Percentiles rank a stretch among this genome's conserved stretches.
Evolutionary conservation across 2,888 invertebrate species (phyloP).

Genomic region (Chironomus riparius): DNA sequence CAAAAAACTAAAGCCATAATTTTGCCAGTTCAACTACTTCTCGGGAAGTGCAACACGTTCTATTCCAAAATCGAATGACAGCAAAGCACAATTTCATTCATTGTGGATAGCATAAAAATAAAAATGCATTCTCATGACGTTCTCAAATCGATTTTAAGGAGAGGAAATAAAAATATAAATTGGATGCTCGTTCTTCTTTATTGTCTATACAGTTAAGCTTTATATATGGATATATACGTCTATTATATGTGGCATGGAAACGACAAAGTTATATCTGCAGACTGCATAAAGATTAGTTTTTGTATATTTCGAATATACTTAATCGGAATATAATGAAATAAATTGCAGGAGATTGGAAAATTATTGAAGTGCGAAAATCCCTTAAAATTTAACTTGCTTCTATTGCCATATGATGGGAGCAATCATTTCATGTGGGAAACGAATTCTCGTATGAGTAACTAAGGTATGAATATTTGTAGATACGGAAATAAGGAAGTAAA

Average conservation of each 20-base stretch:
- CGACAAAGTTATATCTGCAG: neutral
- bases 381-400: neutral
- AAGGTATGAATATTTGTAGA: neutral
- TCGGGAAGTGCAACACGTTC: too few relatives aligned
- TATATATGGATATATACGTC: too few relatives aligned
- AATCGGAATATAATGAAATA: conserved; percentile 21
- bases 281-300: neutral
- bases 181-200: too few relatives aligned
- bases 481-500: neutral
- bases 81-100: too few relatives aligned
- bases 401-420: neutral
- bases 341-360: conserved; percentile 24
- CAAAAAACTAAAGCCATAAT: too few relatives aligned
- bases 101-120: too few relatives aligned
- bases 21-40: too few relatives aligned
- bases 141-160: too few relatives aligned
- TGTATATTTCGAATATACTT: neutral
- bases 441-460: neutral
- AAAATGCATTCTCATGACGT: too few relatives aligned
- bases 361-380: conserved; percentile 21
- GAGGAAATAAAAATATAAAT: too few relatives aligned
- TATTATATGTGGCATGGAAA: neutral
- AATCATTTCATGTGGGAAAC: neutral
- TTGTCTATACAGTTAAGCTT: too few relatives aligned
- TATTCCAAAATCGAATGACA: too few relatives aligned